A percentile compares a stretch with the other conserved stretches of the same genome.
phyloP scores from a whole-genome alignment of 37 sponge, comb jelly and placozoan genomes.

The Spongilla lacustris region DNA sequence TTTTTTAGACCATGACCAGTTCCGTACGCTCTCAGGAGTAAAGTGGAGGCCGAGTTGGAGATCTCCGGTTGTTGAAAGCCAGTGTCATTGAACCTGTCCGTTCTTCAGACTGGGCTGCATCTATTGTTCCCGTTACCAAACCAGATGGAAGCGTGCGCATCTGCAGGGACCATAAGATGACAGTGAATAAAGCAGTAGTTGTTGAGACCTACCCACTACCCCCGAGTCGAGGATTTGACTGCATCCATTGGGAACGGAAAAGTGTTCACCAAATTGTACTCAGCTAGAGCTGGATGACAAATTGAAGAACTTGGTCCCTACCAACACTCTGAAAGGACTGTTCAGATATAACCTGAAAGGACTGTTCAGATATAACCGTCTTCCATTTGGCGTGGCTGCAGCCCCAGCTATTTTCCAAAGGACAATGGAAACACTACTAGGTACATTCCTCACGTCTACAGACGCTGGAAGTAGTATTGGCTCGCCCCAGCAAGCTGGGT shows the following conservation, averaged over 20 bases:
- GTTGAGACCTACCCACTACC: slow-evolving; percentile 33
- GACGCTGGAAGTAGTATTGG: too few relatives aligned
- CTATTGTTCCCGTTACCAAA: slow-evolving; percentile 45
- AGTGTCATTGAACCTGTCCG: slow-evolving; percentile 27
- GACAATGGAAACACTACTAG: neutral
- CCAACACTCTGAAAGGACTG: neutral
- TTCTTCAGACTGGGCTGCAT: slow-evolving; percentile 42
- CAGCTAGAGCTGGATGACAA: neutral
- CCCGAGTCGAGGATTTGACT: slow-evolving; percentile 24
- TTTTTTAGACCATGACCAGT: slow-evolving; percentile 8
- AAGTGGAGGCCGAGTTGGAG: neutral
- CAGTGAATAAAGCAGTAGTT: slow-evolving; percentile 28
- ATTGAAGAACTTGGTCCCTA: neutral
- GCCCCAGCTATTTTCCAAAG: slow-evolving; percentile 26
- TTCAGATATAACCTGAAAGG: neutral
- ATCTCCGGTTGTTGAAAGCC: neutral
- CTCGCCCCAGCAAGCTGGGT: too few relatives aligned
- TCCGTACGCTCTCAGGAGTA: neutral
- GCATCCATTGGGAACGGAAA: slow-evolving; percentile 16
- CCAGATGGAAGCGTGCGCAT: slow-evolving; percentile 20
- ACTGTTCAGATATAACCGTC: slow-evolving; percentile 11
- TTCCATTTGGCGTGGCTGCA: slow-evolving; percentile 28
- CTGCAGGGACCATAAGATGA: slow-evolving; percentile 43
- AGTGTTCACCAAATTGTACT: slow-evolving; percentile 20
- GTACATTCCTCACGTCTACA: too few relatives aligned